Percentiles rank a stretch among this genome's conserved stretches.
These are phyloP conservation scores for Sciurus niger DNA, from an alignment of 2,113 vertebrate genomes.

Conservation along the genomic window DNA sequence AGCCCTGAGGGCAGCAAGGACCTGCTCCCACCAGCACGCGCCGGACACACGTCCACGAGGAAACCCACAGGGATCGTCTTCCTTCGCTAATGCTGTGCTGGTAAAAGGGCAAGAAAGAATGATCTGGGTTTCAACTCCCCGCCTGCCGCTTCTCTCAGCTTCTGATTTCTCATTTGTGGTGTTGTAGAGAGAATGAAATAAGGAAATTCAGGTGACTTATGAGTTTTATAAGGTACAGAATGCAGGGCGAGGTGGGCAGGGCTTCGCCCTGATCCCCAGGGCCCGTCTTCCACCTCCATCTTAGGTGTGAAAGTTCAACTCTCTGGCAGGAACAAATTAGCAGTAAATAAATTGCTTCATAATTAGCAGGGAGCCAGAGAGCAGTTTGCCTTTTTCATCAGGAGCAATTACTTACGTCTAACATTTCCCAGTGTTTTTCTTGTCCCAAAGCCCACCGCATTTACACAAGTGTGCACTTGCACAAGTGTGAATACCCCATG, in stretches of 20 bases:
- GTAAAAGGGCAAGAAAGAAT: neutral
- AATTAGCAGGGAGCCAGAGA: neutral
- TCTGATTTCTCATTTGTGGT: neutral
- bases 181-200: rapidly evolving
- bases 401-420: rapidly evolving
- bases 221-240: rapidly evolving
- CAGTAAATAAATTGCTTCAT: too few relatives aligned
- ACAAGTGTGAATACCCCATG: too few relatives aligned
- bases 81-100: neutral
- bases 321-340: neutral
- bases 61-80: neutral
- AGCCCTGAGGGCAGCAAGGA: neutral
- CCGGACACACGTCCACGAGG: neutral
- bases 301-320: neutral
- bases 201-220: neutral
- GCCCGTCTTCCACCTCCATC: too few relatives aligned
- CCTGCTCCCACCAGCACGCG: neutral
- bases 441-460: too few relatives aligned
- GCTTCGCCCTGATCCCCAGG: rapidly evolving
- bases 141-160: neutral
- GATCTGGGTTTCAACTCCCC: neutral
- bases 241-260: neutral
- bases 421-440: neutral
- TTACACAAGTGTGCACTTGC: neutral
- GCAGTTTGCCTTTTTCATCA: rapidly evolving